A percentile compares a stretch with the other conserved stretches of the same genome.
Evolutionary conservation across 2,888 invertebrate species (phyloP).

Genomic region (Zhengitettix transpicula): DNA sequence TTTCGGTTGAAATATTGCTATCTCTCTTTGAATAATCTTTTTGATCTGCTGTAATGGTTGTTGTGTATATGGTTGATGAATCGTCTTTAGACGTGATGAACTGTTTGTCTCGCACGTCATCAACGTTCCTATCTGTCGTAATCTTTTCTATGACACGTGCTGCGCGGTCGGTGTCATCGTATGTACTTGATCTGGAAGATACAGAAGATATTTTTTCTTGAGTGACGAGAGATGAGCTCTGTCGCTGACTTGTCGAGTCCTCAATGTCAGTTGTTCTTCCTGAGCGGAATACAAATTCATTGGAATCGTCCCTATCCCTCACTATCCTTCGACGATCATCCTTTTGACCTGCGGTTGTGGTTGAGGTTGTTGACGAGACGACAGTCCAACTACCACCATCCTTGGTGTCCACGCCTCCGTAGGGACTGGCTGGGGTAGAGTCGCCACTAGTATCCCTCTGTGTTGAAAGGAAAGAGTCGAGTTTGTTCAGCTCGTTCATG

Average conservation of each 20-base stretch:
- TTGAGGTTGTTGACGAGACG: constrained; percentile 13
- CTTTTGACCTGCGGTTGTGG: constrained; percentile 1
- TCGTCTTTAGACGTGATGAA: neutral
- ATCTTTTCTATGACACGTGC: neutral
- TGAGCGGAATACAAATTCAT: constrained; percentile 17
- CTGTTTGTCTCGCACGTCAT: neutral
- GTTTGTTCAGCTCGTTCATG: constrained; percentile 49
- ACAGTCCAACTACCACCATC: constrained; percentile 15
- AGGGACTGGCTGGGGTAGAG: constrained; percentile 16
- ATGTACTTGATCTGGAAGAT: neutral
- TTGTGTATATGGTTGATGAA: neutral
- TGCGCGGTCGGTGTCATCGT: neutral
- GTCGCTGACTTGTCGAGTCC: neutral
- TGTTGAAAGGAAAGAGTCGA: constrained; percentile 18
- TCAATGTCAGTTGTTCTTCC: constrained; percentile 4
- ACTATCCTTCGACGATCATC: constrained; percentile 3
- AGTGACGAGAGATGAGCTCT: neutral
- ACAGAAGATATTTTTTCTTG: neutral
- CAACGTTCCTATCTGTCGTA: neutral
- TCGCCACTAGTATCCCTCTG: constrained; percentile 7
- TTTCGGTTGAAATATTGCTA: too few relatives aligned
- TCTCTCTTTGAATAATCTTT: too few relatives aligned
- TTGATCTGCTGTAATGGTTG: too few relatives aligned
- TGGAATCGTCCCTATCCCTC: constrained; percentile 36
- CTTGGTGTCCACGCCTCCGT: constrained; percentile 10